Conservation (phyloP, 35 echinoderm and acorn worm species). For the Lytechinus variegatus region DNA sequence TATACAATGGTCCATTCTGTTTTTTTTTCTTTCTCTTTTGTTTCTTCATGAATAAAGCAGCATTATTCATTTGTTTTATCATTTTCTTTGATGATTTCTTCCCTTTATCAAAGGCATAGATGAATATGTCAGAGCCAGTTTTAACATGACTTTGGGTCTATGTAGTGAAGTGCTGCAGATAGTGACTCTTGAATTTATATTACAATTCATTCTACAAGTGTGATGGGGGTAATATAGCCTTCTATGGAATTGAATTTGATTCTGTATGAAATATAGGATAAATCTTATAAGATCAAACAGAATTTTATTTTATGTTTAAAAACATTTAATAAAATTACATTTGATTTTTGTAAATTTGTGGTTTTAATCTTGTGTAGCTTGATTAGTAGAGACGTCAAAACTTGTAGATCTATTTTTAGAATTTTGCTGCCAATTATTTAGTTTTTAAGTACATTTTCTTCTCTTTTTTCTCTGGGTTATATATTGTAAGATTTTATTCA, state of each 20-base stretch:
- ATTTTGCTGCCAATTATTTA: neutral
- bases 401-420: neutral
- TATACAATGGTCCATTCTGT: neutral
- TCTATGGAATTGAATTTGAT: neutral
- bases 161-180: too few relatives aligned
- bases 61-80: neutral
- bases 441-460: neutral
- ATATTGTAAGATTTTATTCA: neutral
- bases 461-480: neutral
- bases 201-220: too few relatives aligned
- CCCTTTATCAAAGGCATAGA: too few relatives aligned
- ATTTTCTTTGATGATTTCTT: too few relatives aligned
- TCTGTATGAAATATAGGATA: neutral
- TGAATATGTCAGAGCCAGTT: too few relatives aligned
- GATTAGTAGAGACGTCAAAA: neutral
- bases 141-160: too few relatives aligned
- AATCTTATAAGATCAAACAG: neutral
- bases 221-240: too few relatives aligned
- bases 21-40: neutral
- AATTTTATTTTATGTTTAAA: neutral
- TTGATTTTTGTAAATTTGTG: neutral
- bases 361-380: neutral
- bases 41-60: neutral
- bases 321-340: neutral
- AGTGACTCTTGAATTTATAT: too few relatives aligned